phyloP scores from a whole-genome alignment of 2,113 vertebrate species.

The Grantiella picta region DNA sequence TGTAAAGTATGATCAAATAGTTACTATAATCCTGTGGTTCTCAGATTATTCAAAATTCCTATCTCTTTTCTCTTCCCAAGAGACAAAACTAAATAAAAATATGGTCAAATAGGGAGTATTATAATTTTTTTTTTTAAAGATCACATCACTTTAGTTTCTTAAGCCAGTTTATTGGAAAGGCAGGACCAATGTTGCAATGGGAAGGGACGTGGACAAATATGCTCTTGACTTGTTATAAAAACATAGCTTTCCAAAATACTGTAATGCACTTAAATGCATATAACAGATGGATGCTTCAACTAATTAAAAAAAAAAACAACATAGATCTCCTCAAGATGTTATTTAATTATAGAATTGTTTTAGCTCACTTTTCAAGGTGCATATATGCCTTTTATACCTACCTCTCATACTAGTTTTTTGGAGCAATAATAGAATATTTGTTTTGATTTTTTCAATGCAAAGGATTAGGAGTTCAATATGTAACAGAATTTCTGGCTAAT shows the following conservation, averaged over 20 bases:
- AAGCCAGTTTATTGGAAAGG: background rate
- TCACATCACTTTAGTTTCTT: background rate
- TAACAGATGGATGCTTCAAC: background rate
- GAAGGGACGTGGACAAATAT: background rate
- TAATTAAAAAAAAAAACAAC: background rate
- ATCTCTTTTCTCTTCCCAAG: background rate
- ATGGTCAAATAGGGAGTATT: background rate
- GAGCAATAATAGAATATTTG: background rate
- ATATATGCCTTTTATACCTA: background rate
- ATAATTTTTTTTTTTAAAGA: conserved; percentile 9
- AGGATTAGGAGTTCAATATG: background rate
- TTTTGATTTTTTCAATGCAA: background rate
- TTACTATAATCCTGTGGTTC: background rate
- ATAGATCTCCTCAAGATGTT: rapidly evolving
- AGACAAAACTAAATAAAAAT: background rate
- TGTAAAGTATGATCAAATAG: background rate
- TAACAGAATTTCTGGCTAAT: background rate
- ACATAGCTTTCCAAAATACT: background rate
- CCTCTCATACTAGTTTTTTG: background rate
- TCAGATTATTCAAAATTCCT: background rate
- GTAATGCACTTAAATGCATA: background rate
- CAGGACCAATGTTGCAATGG: background rate
- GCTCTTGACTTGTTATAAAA: background rate
- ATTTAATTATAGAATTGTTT: background rate
- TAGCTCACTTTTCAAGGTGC: background rate